Evolutionary conservation across 2,797 vertebrate genomes (phyloP).

Genomic region (Tamandua tetradactyla): DNA sequence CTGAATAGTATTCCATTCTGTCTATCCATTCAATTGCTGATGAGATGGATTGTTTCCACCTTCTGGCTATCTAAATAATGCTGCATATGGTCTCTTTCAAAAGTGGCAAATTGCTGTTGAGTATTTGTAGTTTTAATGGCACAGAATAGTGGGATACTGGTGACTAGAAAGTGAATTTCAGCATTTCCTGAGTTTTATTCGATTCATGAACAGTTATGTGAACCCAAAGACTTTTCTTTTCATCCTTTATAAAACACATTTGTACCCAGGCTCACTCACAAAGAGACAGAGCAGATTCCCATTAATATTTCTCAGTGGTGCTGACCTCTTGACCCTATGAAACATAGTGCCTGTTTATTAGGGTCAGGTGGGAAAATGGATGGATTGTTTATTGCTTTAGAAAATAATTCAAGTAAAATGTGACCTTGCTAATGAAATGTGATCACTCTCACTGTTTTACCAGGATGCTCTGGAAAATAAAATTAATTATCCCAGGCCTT

Average conservation of each 20-base stretch:
- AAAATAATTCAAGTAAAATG: conserved; percentile 45
- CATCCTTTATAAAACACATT: conserved; percentile 4
- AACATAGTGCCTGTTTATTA: background rate
- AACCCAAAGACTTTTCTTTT: conserved; percentile 3
- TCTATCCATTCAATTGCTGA: background rate
- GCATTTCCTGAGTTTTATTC: background rate
- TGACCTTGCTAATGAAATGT: conserved; percentile 53
- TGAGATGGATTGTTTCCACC: too few relatives aligned
- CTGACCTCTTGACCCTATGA: conserved; percentile 37
- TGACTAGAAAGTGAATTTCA: background rate
- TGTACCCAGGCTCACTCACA: background rate
- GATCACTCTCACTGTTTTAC: conserved; percentile 13
- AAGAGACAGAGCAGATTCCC: background rate
- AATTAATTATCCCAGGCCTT: background rate
- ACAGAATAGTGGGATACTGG: background rate
- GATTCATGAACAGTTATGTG: background rate
- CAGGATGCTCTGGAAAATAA: conserved; percentile 31
- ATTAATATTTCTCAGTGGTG: background rate
- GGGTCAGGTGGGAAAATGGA: conserved; percentile 53
- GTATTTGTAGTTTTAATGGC: background rate
- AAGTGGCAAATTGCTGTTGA: background rate
- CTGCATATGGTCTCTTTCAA: background rate
- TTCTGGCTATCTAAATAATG: too few relatives aligned
- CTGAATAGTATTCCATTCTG: background rate
- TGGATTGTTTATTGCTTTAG: conserved; percentile 29